Conservation (phyloP, 2,888 invertebrate genomes). For the Lamellibrachia satsuma region DNA sequence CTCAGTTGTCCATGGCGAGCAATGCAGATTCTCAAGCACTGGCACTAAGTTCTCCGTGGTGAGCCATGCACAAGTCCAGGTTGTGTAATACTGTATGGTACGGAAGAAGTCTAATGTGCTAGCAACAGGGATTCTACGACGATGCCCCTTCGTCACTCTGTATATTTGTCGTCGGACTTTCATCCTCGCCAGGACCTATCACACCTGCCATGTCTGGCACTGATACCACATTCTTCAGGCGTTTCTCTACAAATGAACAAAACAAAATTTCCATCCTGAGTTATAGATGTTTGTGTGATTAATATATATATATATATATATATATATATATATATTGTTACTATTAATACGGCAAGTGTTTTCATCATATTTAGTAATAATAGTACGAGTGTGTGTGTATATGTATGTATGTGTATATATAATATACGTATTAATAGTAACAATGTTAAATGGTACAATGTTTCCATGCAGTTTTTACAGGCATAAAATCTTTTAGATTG, state of each 20-base stretch:
- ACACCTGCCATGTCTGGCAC: not conserved
- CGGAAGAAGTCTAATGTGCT: no score
- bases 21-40: no score
- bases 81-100: not conserved
- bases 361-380: no score
- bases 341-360: no score
- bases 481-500: no score
- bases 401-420: not conserved
- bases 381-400: not conserved
- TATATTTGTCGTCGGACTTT: not conserved
- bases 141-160: not conserved
- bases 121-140: not conserved
- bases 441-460: no score
- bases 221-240: not conserved
- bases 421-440: no score
- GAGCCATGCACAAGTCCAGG: not conserved
- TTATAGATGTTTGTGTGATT: not conserved
- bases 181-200: not conserved
- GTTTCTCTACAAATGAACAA: not conserved
- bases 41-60: no score
- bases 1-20: no score
- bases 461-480: no score
- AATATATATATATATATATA: no score
- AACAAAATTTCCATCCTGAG: conserved; percentile 5
- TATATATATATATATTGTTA: no score